Conservation (phyloP, 1,140 invertebrate genomes). For the Campoletis sonorensis region DNA sequence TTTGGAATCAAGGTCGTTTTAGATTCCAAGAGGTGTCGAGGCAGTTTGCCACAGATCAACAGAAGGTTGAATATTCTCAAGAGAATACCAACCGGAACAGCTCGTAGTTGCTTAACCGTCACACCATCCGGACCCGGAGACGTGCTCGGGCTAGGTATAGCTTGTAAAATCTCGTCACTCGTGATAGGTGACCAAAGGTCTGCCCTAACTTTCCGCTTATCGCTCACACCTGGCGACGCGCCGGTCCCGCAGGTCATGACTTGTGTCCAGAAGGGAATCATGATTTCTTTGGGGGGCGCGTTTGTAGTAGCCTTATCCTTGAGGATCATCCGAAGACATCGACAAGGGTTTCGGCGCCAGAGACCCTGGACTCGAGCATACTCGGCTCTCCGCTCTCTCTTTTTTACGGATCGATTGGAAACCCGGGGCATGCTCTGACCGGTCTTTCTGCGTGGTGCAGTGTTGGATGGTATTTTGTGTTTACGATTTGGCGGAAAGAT, state of each 20-base stretch:
- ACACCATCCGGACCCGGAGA: constrained; percentile 49
- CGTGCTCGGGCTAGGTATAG: neutral
- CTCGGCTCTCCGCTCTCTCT: neutral
- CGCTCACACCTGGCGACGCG: constrained; percentile 44
- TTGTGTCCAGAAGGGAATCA: neutral
- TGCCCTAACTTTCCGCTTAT: neutral
- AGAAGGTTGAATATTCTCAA: no score
- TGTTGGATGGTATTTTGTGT: no score
- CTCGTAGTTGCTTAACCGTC: constrained; percentile 63
- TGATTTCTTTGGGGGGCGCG: neutral
- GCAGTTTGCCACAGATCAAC: no score
- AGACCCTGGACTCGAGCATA: neutral
- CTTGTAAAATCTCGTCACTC: neutral
- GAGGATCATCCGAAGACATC: neutral
- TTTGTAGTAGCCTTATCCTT: neutral
- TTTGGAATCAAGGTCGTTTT: no score
- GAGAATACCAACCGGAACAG: no score
- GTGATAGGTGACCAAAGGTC: constrained; percentile 35
- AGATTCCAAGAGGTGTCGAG: no score
- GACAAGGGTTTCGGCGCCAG: neutral
- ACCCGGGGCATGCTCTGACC: no score
- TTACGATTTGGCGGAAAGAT: no score
- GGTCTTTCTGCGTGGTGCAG: no score
- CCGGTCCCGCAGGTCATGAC: neutral
- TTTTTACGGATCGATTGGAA: neutral